phyloP scores from a whole-genome alignment of 2,113 vertebrate species.

The Apodemus speciosus region DNA sequence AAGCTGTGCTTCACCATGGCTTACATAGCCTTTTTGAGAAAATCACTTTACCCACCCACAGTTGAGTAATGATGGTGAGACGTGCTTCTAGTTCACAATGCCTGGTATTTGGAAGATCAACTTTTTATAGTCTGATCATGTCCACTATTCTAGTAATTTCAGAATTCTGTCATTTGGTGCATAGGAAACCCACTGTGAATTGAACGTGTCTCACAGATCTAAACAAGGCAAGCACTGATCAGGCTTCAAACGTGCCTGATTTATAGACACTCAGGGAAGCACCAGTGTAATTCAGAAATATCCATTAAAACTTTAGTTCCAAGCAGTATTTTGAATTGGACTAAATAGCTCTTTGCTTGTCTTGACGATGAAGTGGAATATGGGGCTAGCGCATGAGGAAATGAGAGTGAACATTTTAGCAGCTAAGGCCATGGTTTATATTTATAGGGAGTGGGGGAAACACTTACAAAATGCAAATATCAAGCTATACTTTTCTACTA shows the following conservation, averaged over 20 bases:
- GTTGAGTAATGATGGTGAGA: slow-evolving; percentile 17
- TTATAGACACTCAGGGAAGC: slow-evolving; percentile 1
- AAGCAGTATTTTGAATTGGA: slow-evolving; percentile 33
- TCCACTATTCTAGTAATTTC: neutral
- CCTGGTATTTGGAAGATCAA: slow-evolving; percentile 44
- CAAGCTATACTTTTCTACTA: neutral
- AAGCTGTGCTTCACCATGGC: neutral
- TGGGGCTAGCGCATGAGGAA: neutral
- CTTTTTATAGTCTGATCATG: slow-evolving; percentile 18
- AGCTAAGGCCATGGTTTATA: neutral
- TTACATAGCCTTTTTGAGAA: slow-evolving; percentile 45
- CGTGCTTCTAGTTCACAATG: slow-evolving; percentile 23
- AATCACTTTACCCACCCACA: neutral
- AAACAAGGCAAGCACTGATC: neutral
- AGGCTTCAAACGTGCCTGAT: neutral
- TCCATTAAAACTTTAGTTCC: slow-evolving; percentile 20
- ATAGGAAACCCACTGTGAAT: slow-evolving; percentile 2
- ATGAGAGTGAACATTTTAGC: slow-evolving; percentile 12
- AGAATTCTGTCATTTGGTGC: slow-evolving; percentile 41
- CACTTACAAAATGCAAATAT: slow-evolving; percentile 37
- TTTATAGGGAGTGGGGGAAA: slow-evolving; percentile 22
- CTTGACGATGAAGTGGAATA: neutral
- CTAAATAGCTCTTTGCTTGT: slow-evolving; percentile 7
- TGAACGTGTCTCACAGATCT: slow-evolving; percentile 20
- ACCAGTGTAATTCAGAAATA: slow-evolving; percentile 1